Evolutionary conservation across 2,797 vertebrate genomes (phyloP).

Genomic region (Phylloscopus collybita): DNA sequence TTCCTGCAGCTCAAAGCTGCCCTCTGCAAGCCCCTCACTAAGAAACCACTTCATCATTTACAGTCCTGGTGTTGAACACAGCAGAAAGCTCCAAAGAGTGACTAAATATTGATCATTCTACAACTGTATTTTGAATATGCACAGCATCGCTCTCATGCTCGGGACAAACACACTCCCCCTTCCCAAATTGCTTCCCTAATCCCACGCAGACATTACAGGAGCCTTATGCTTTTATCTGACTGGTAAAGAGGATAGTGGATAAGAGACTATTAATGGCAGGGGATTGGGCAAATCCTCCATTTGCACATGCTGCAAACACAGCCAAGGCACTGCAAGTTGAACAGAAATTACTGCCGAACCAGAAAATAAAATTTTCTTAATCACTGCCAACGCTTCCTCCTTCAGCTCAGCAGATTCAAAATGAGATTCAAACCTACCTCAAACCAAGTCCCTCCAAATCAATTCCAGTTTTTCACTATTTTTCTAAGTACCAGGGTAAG

Average conservation of each 20-base stretch:
- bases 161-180: background rate
- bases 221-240: constrained; percentile 58
- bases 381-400: background rate
- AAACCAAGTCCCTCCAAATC: background rate
- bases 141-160: background rate
- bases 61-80: background rate
- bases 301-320: constrained; percentile 37
- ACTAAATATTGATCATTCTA: background rate
- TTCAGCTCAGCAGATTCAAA: background rate
- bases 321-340: background rate
- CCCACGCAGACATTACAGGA: background rate
- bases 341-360: background rate
- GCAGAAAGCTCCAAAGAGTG: background rate
- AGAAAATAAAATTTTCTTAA: background rate
- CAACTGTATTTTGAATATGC: background rate
- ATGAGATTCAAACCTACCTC: background rate
- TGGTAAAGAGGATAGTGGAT: constrained; percentile 27
- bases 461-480: background rate
- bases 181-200: constrained; percentile 26
- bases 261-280: constrained; percentile 23
- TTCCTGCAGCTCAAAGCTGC: background rate
- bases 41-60: background rate
- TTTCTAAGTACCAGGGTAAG: background rate
- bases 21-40: background rate
- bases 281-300: constrained; percentile 47